Evolutionary conservation across 2,888 invertebrate genomes (phyloP).

Genomic region (Chydorus sphaericus): DNA sequence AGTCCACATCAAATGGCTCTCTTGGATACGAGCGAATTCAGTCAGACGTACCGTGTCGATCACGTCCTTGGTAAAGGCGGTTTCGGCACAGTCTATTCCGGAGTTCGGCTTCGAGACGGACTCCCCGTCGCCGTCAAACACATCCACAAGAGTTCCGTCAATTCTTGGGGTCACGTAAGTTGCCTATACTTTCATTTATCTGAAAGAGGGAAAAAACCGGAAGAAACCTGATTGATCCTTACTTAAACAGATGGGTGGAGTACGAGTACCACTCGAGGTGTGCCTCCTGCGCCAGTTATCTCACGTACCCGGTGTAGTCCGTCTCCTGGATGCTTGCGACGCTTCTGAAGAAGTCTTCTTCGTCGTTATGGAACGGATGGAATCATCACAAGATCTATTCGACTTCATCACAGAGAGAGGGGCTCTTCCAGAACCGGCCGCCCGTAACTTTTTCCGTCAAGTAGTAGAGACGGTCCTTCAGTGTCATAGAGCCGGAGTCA

Average conservation of each 20-base stretch:
- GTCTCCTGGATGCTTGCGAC: conserved; percentile 39
- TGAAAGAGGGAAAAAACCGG: too few relatives aligned
- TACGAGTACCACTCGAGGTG: conserved; percentile 39
- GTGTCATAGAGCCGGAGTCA: conserved; percentile 37
- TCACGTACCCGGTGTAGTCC: conserved; percentile 37
- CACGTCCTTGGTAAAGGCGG: conserved; percentile 37
- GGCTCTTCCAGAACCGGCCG: conserved; percentile 34
- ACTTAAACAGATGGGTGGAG: conserved; percentile 32
- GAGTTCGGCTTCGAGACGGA: conserved; percentile 33
- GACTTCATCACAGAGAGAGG: conserved; percentile 43
- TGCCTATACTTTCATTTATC: neutral
- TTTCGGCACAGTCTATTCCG: conserved; percentile 40
- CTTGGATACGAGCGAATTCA: conserved; percentile 24
- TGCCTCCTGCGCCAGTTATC: conserved; percentile 35
- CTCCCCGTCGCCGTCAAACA: conserved; percentile 38
- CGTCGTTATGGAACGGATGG: conserved; percentile 42
- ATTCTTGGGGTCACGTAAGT: conserved; percentile 35
- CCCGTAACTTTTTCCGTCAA: conserved; percentile 38
- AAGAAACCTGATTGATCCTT: neutral
- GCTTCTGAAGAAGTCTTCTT: conserved; percentile 35
- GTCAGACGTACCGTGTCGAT: conserved; percentile 27
- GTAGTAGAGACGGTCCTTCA: conserved; percentile 36
- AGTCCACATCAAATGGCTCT: conserved; percentile 4
- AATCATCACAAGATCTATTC: conserved; percentile 40
- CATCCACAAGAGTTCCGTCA: conserved; percentile 35